Evolutionary conservation across 2,113 vertebrate genomes (phyloP), one percentile per base, ranked within the genome.

Genomic region (Sigmodon hispidus): DNA sequence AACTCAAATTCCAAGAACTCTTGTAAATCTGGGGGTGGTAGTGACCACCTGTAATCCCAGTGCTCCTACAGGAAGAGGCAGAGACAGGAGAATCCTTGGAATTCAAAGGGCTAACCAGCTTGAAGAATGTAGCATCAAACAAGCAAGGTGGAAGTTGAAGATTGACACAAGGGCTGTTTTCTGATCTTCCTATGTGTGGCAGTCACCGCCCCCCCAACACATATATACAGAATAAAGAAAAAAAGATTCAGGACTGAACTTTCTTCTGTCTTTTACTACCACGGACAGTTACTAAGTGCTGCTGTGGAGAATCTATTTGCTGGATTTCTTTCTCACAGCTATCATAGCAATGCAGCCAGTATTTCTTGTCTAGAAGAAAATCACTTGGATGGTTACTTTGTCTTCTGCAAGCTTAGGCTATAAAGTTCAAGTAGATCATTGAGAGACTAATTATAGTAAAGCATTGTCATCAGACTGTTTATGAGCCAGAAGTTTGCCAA

Each of bases 301-400:
- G 40, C 45, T 79, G n/a, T 43, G 52, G 36, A 93, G 45, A 93
- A 65, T 87, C 52, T 72, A 70, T 67, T 70, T 91, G 26, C 4
- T 19, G 13, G 79, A 43, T 61, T 88, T 88, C 34, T 70, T 86
- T 94, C 72, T 57, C 69, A 84, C 52, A 87, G 57, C 79, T 31
- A 75, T 43, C 57, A 75, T 8, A 55, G 80, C 80, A 96, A 95
- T 61, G 24, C 75, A 75, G 57, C 52, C 40, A 50, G 87, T 88
- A 45, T 85, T 88, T 79, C n/a, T 90, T 65, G 87, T 69, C 43
- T 90, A 48, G 19, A 84, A 93, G 26, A 87, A 50, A 77, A 22
- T 90, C 19, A 65, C 31, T 80, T 85, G 84, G 76, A 72, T 87
- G 15, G 61, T 83, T 92, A 94, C 87, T 91, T 87, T 77, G 81